A percentile compares a stretch with the other conserved stretches of the same genome.
phyloP scores from a whole-genome alignment of 1,140 invertebrate genomes.

The Steinernema khuongi region DNA sequence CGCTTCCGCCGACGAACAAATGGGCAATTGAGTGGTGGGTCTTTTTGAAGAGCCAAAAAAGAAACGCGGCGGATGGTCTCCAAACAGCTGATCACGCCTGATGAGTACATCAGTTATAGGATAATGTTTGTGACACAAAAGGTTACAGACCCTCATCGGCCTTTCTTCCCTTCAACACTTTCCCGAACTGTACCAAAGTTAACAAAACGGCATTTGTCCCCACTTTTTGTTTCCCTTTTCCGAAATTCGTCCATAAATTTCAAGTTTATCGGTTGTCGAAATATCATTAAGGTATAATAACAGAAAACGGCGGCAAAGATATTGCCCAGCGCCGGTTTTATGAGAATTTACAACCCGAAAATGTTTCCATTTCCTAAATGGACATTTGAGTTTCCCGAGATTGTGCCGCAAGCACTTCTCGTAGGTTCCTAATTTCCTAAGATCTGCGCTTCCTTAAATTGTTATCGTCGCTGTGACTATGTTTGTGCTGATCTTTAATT shows the following conservation, averaged over 20 bases:
- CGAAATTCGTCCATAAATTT: not conserved
- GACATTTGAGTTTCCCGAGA: conserved; percentile 2
- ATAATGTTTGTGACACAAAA: too few species aligned
- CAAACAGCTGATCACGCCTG: conserved; percentile 1
- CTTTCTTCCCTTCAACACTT: too few species aligned
- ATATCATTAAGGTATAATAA: conserved; percentile 8
- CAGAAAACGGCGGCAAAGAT: not conserved
- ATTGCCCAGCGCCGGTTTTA: not conserved
- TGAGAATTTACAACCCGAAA: conserved; percentile 13
- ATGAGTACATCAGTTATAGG: too few species aligned
- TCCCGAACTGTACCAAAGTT: not conserved
- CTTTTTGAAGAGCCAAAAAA: not conserved
- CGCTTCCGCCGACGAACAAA: conserved; percentile 1
- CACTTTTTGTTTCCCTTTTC: not conserved
- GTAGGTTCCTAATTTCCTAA: too few species aligned
- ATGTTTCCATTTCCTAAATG: conserved; percentile 13
- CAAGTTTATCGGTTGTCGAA: not conserved
- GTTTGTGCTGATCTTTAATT: not conserved
- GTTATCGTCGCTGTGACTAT: not conserved
- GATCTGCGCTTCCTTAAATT: too few species aligned
- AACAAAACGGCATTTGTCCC: not conserved
- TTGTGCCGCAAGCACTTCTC: too few species aligned
- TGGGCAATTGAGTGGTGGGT: not conserved
- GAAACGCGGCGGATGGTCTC: not conserved
- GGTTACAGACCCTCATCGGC: too few species aligned